A percentile compares a stretch with the other conserved stretches of the same genome.
Evolutionary conservation across 92 coral and sea anemone species (phyloP).

Genomic region (Heliopora coerulea): DNA sequence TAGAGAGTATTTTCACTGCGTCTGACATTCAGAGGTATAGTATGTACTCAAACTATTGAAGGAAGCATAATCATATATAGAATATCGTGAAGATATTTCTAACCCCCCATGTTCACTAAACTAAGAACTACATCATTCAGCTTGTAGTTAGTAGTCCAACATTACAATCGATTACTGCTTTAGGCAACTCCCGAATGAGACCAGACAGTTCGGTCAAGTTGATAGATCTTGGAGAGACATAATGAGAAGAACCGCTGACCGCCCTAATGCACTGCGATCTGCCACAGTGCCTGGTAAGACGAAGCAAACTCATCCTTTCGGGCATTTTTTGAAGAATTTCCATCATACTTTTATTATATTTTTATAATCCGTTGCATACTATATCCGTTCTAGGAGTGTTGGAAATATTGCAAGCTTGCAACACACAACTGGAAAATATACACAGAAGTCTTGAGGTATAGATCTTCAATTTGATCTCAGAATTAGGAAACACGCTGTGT

Average conservation of each 20-base stretch:
- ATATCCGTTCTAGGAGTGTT: slow-evolving; percentile 74
- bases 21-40: slow-evolving; percentile 97
- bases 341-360: no score
- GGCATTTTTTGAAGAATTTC: no score
- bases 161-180: background rate
- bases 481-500: no score
- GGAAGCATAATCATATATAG: no score
- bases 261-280: slow-evolving; percentile 84
- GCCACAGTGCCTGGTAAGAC: slow-evolving; percentile 85
- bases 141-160: background rate
- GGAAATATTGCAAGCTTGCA: slow-evolving; percentile 87
- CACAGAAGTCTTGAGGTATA: slow-evolving; percentile 94
- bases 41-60: no score
- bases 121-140: background rate
- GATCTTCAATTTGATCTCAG: no score
- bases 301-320: no score
- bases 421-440: slow-evolving; percentile 90
- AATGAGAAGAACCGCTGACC: slow-evolving; percentile 93
- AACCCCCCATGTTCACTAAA: no score
- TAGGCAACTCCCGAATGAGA: slow-evolving; percentile 95
- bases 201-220: slow-evolving; percentile 86
- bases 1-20: slow-evolving; percentile 92
- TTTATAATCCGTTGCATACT: no score
- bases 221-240: slow-evolving; percentile 98
- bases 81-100: no score